These are phyloP conservation scores for Apodemia hepburni DNA, from an alignment of 2,888 invertebrate genomes.

Conservation along the genomic window DNA sequence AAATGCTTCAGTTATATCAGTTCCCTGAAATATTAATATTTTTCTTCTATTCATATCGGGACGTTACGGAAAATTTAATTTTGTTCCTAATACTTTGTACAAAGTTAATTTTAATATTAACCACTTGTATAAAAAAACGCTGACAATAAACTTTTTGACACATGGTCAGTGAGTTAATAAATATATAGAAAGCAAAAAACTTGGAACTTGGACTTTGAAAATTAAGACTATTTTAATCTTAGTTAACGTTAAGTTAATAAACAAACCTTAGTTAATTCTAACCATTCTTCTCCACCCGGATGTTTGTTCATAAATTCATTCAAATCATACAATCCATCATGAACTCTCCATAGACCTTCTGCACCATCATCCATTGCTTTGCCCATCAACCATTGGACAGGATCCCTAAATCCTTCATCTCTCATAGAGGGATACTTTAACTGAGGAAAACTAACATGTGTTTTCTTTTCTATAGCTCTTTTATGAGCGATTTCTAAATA, in stretches of 20 bases:
- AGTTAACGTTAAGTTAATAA: no score
- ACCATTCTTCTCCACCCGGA: constrained; percentile 92
- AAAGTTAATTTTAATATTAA: no score
- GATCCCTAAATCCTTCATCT: constrained; percentile 51
- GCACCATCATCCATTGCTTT: constrained; percentile 85
- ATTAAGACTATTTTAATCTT: no score
- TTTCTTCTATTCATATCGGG: background rate
- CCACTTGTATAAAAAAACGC: no score
- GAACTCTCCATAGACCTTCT: constrained; percentile 88
- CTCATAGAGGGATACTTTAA: constrained; percentile 72
- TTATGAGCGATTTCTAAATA: constrained; percentile 47
- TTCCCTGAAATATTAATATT: constrained; percentile 69
- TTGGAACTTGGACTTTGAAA: no score
- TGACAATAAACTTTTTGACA: no score
- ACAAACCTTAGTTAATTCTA: constrained; percentile 82
- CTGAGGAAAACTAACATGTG: constrained; percentile 67
- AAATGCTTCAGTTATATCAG: constrained; percentile 90
- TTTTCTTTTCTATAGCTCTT: constrained; percentile 48
- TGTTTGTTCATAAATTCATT: constrained; percentile 88
- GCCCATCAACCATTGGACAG: constrained; percentile 81
- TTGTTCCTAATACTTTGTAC: no score
- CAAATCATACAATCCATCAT: constrained; percentile 91
- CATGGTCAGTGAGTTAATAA: no score
- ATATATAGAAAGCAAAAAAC: no score
- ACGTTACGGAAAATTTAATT: no score